These are phyloP conservation scores for Ictidomys tridecemlineatus DNA, from an alignment of 2,113 vertebrate genomes.

Conservation along the genomic window DNA sequence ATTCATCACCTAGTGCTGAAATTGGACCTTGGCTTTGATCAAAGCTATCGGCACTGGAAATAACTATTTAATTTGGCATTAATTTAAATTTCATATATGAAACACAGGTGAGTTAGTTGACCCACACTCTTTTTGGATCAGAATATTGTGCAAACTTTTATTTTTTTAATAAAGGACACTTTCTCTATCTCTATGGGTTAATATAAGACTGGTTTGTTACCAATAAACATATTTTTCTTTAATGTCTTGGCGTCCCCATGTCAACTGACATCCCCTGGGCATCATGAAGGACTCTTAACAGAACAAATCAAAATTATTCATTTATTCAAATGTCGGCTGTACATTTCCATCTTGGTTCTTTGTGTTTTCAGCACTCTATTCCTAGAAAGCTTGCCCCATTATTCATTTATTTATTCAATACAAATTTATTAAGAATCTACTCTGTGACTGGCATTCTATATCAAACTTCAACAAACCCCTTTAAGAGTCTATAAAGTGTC, in stretches of 20 bases:
- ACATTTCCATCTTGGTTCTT: neutral
- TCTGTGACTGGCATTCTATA: neutral
- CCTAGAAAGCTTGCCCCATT: neutral
- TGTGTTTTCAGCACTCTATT: neutral
- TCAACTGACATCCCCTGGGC: neutral
- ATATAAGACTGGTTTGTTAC: neutral
- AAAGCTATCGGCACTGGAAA: neutral
- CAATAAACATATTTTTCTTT: neutral
- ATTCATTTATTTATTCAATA: constrained; percentile 5
- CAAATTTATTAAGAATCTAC: neutral
- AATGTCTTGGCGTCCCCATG: neutral
- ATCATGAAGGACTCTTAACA: neutral
- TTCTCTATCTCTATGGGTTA: neutral
- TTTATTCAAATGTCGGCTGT: neutral
- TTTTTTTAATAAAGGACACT: neutral
- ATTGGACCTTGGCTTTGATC: neutral
- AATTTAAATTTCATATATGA: neutral
- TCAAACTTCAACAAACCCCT: neutral
- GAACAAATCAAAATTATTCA: neutral
- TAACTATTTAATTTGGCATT: neutral
- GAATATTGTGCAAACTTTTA: neutral
- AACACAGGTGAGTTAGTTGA: neutral
- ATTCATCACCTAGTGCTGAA: fast-evolving
- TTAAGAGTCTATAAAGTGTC: neutral
- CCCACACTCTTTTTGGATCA: neutral